These are phyloP conservation scores for Myotis brandtii DNA, from an alignment of 2,113 vertebrate species.

Conservation along the genomic window DNA sequence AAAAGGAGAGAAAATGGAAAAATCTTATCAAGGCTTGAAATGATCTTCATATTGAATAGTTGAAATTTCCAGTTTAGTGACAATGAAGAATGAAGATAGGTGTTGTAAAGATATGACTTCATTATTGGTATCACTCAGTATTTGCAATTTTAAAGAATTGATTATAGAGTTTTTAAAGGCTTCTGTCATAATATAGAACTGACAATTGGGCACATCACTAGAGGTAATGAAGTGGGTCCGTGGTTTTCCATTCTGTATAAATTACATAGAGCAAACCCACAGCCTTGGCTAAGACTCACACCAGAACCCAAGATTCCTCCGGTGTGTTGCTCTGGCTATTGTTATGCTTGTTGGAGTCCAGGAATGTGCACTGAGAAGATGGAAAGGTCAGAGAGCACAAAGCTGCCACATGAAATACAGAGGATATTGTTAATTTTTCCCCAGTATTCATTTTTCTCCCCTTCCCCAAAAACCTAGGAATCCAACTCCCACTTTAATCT, in stretches of 20 bases:
- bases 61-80: constrained; percentile 71
- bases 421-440: neutral
- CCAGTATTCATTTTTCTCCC: neutral
- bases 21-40: constrained; percentile 74
- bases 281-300: neutral
- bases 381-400: neutral
- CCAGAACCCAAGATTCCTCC: neutral
- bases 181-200: constrained; percentile 34
- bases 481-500: neutral
- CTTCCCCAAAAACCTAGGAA: neutral
- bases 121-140: constrained; percentile 44
- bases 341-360: neutral
- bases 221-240: constrained; percentile 35
- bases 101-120: constrained; percentile 65
- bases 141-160: constrained; percentile 52
- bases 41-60: constrained; percentile 59
- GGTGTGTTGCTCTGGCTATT: neutral
- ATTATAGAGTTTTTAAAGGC: constrained; percentile 38
- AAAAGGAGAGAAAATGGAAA: constrained; percentile 76
- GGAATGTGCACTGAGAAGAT: neutral
- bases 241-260: constrained; percentile 49
- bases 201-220: constrained; percentile 24
- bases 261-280: neutral
- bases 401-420: neutral
- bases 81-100: constrained; percentile 62